A percentile compares a stretch with the other conserved stretches of the same genome.
Conservation (phyloP, 2,797 vertebrate species). For the Aythya fuligula region DNA sequence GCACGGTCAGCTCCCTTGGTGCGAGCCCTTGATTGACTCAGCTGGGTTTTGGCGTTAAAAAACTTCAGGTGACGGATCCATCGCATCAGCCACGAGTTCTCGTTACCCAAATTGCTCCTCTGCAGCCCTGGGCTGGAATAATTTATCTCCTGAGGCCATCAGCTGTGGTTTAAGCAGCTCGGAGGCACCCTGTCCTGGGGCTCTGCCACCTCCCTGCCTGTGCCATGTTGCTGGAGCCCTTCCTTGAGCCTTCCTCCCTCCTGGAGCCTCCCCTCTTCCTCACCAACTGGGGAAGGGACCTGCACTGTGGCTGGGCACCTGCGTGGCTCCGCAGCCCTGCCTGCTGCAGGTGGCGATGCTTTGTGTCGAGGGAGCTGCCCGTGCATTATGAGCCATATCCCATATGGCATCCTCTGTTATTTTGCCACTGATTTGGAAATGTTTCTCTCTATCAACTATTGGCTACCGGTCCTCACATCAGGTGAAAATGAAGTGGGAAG, state of each 20-base stretch:
- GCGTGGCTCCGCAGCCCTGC: too few relatives aligned
- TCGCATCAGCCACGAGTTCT: background rate
- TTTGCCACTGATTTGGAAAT: background rate
- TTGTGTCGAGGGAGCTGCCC: too few relatives aligned
- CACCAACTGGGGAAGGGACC: accelerated
- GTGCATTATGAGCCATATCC: background rate
- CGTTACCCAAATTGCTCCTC: background rate
- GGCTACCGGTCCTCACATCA: background rate
- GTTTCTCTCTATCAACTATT: background rate
- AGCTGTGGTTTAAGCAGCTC: background rate
- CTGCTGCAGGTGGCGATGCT: too few relatives aligned
- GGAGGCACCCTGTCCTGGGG: background rate
- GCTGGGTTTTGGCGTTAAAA: background rate
- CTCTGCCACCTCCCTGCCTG: background rate
- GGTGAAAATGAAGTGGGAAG: background rate
- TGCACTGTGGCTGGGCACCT: background rate
- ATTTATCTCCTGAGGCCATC: background rate
- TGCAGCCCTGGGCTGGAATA: background rate
- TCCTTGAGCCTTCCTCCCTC: background rate
- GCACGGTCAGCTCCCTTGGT: too few relatives aligned
- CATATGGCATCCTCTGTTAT: background rate
- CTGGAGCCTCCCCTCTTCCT: background rate
- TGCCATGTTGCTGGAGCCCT: background rate
- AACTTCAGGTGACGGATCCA: background rate
- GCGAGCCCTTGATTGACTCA: background rate